Conservation (phyloP, 2,113 vertebrate genomes). For the Chlamydotis undulata region DNA sequence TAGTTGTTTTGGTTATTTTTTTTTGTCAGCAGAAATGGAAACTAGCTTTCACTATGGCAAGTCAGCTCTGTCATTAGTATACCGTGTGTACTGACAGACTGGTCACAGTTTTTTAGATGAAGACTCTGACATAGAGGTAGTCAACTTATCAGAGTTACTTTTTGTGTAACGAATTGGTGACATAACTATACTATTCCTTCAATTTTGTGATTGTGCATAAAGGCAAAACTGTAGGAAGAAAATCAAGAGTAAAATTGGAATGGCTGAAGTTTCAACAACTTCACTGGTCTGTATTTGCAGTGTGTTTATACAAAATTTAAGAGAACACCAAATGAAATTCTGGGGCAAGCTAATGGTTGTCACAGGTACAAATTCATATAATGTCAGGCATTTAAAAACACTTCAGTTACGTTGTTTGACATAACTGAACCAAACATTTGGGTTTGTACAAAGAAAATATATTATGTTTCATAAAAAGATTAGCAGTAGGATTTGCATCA, state of each 20-base stretch:
- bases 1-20: not conserved
- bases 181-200: not conserved
- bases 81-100: not conserved
- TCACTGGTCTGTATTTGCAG: not conserved
- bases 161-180: not conserved
- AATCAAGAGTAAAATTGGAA: not conserved
- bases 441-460: not conserved
- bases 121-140: not conserved
- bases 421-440: not conserved
- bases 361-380: not conserved
- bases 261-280: not conserved
- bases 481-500: not conserved
- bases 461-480: not conserved
- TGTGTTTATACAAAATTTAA: not conserved
- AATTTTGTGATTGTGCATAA: not conserved
- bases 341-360: not conserved
- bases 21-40: not conserved
- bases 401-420: not conserved
- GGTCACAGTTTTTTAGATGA: rapidly evolving
- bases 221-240: not conserved
- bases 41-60: not conserved
- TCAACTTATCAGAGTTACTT: not conserved
- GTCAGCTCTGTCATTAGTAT: not conserved
- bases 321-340: not conserved
- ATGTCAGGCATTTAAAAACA: not conserved